Evolutionary conservation across 2,113 vertebrate genomes (phyloP), one percentile per base, ranked within the genome.

Genomic region (Platanista minor): DNA sequence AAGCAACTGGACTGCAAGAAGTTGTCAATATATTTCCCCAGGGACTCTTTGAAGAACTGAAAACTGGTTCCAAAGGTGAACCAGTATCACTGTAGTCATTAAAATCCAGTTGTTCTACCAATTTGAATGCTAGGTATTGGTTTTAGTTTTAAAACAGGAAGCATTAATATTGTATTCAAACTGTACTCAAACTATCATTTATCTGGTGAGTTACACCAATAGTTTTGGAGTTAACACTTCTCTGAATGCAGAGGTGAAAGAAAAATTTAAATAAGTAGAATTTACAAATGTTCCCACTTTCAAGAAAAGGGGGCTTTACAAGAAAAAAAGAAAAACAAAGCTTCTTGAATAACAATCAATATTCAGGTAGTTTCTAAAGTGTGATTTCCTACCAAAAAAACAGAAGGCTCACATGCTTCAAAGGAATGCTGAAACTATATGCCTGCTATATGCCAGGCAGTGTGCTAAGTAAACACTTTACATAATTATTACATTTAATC

Each of bases 401-500:
- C 9, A 82, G 46, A 94, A 96, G 27, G 54, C 1, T 86, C 62
- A 64, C 1, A 1, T 49, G n/a, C 39, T 94, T 93, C 81, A 72
- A 81, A 91, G 33, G 66, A 92, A 87, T 21, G 52, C 71, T 94
- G 66, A 62, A 91, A 77, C 23, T 72, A 77, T 52, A 20, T 14
- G 17, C 59, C n/a, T 95, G 49, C 33, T 67, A 2, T n/a, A 80
- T 81, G 59, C 52, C 59, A 85, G 84, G 25, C 31, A 17, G 23
- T 83, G 14, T 78, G 78, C 66, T 62, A 49, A 75, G 12, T 33
- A 92, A 93, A 92, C 64, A 81, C n/a, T 90, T 97, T 69, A 57
- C 78, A 25, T 95, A 95, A 94, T 95, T 91, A 85, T 59, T 96
- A 62, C 33, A 71, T 94, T 96, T 91, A 94, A 74, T 94, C 46